Evolutionary conservation across 2,888 invertebrate genomes (phyloP), one percentile per base, ranked within the genome.

Genomic region (Phorcus lineatus): DNA sequence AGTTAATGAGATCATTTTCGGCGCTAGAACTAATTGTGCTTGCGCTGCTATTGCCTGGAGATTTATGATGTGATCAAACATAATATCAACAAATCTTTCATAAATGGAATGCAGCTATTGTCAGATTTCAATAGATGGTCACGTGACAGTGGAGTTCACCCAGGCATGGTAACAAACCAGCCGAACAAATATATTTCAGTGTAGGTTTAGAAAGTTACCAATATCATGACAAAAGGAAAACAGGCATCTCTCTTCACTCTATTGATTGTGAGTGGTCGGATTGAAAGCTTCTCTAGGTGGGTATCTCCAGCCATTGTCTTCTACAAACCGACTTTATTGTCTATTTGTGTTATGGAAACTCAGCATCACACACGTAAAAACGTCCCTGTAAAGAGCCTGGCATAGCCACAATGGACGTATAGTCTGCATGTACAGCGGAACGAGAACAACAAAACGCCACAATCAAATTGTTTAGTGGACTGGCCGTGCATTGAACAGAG

Each of bases 321-420:
- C 31, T 70, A 70, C 70, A 70, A 40, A 70, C 70, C 70, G 70
- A 70, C 70, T 70, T 70, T 70, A 70, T 70, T 70, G 70, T 70
- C 36, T 70, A 40, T 70, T 70, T 70, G 70, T 70, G 70, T 70
- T 70, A 70, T 70, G 70, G 70, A 70, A 70, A 70, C 70, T 70
- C 70, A 17, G 3, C 36, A 36, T 70, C 70, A 70, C 36, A 70
- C 28, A 70, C 31, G 17, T 70, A 70, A 70, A 67, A 31, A 28
- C 70, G 19, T 36, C 36, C 40, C 36, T 40, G 31, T 11, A 19
- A 24, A 40, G 36, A 19, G 36, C 70, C 36, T 36, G 31, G 17
- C 70, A 70, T 19, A 11, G 19, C 40, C 19, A 70, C 70, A 70
- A 70, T 70, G 70, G 70, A 31, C 17, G 31, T 11, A 36, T 19